Evolutionary conservation across 2,113 vertebrate genomes (phyloP), one percentile per base, ranked within the genome.

Genomic region (Perca flavescens): DNA sequence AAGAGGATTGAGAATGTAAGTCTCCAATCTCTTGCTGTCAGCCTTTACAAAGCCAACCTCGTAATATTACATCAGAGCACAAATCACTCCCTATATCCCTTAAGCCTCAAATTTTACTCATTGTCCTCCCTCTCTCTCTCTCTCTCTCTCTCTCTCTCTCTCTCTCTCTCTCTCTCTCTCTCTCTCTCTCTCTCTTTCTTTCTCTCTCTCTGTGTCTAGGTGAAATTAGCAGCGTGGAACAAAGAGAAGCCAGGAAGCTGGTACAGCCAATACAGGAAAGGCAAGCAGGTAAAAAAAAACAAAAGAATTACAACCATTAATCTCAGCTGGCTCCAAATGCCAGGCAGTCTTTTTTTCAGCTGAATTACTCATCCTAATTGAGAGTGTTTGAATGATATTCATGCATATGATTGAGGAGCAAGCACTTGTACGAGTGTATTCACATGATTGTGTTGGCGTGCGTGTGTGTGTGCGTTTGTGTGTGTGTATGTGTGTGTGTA

Each of bases 181-280:
- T 67, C 17, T 66, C 25, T n/a, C 10, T 54, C 19, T 54, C 8
- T 54, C 2, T 28, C 28, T 34, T 5, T 61, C 21, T 79, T 7
- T 67, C 19, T 66, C 25, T n/a, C 5, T 65, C 8, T 82, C 31
- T 87, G 28, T 67, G 16, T 87, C 21, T 80, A 99, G 98, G 97
- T 98, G 71, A 97, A 97, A 81, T 87, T 97, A 80, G 96, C 97
- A 15, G 94, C 97, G 1, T 99, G 97, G 97, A 97, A 84, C 92
- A 95, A 91, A 86, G 98, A 99, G 87, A 97, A 95, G 86, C 96
- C 97, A 0, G 97, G 97, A 61, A 93, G 77, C 61, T 99, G 98
- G 98, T 99, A 95, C 87, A 98, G 98, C 93, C 94, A 95, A 43
- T 99, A 96, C 93, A 97, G 94, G 63, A 93, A 94, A 91, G 97